Evolutionary conservation across 2,797 vertebrate species (phyloP), one percentile per base, ranked within the genome.

Genomic region (Halcyon chelicuti): DNA sequence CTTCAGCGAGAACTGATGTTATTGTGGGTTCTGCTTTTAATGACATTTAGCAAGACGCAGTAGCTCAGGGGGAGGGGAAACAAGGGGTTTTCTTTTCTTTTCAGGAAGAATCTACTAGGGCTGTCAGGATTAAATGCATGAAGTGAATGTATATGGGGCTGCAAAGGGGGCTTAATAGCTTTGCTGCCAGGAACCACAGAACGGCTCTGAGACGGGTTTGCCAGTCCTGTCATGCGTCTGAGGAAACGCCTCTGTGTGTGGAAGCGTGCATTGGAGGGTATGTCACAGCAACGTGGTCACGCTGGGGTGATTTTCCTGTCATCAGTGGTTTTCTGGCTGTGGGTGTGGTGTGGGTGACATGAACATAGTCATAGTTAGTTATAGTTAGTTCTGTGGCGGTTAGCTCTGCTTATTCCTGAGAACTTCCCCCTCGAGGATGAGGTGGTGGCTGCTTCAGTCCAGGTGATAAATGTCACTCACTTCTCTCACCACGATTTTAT

Each of bases 1-100:
- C 97, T 98, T 98, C 86, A 63, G 76, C 85, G 14, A 71, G 92
- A 88, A 40, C 75, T 87, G 88, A 65, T 86, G 76, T 88, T 88
- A 52, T 39, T 28, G 55, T 76, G 71, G 73, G 21, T 78, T 95
- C 88, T 94, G 78, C 81, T 88, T 94, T 89, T 95, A 94, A 92
- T 88, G 92, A 79, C 88, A 96, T 92, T 93, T 92, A 95, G 92
- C 81, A 85, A 92, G 89, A 72, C 87, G 57, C 51, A 31, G 76
- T 63, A 76, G 86, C 90, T 71, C 18, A 63, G 55, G 2, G 68
- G 86, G 79, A 94, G 82, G 80, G 93, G 67, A 76, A 94, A 78
- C 76, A 81, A 70, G 88, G 85, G 44, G 44, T 8, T 78, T 88
- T 67, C 37, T 78, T 92, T 91, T 96, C 76, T 97, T 93, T 96